Base-by-base conservation (phyloP, 2,797 vertebrate species). In the Salmo trutta region DNA sequence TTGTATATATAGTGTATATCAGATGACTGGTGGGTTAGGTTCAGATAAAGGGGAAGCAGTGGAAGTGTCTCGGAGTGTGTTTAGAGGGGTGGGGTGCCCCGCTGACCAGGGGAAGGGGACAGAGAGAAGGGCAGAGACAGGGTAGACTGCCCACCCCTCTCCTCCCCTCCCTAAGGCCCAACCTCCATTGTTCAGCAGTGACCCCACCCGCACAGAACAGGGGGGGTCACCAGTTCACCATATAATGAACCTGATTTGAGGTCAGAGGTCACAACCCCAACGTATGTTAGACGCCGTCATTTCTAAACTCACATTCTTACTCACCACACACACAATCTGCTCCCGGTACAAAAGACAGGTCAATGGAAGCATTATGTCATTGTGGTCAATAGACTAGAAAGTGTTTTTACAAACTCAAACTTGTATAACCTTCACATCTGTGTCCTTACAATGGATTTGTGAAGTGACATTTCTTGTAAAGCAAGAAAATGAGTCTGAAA, bases 181-280 rank as follows among this genome's bases (percentile, higher is more conserved):
- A 3, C 10, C 56, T 59, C 66, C 62, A 73, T 68, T 72, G 67
- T 64, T 69, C 51, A 68, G 65, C 71, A 56, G 64, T 71, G 68
- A 77, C 75, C 68, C 54, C 33, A 68, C 73, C 75, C 76, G 74
- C 75, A 75, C 76, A 68, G 69, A 77, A 72, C 81, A 80, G 52
- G 81, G 71, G 69, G 62, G 24, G 31, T 47, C 47, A 19, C 8
- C 54, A 74, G 77, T 76, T 77, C 62, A 80, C 29, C 59, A 77
- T 47, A 77, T 31, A 72, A 68, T 77, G 75, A 72, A 75, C 77
- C 81, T 77, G 81, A 77, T 69, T 75, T 29, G 36, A 59, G 78
- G 81, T 73, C 72, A 79, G 21, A 47, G 75, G 75, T 77, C 24
- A 4, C 14, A 73, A 79, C 67, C 75, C 27, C 24, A 21, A 33